Conservation (phyloP, 2,888 invertebrate species). For the Pegoplata infirma region DNA sequence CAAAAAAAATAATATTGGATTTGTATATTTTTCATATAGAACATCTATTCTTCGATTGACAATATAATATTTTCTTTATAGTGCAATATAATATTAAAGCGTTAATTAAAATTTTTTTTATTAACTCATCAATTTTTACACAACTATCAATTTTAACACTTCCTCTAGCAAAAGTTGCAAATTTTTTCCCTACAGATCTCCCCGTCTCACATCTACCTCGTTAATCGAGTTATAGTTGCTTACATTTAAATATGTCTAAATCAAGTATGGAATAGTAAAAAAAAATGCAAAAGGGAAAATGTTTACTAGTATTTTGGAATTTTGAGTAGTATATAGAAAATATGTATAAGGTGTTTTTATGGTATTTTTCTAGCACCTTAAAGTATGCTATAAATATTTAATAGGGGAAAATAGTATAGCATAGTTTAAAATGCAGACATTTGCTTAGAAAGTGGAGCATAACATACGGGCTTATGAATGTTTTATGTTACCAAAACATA, state of each 20-base stretch:
- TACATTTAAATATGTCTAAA: conserved; percentile 40
- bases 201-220: no score
- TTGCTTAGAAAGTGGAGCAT: not conserved
- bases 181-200: no score
- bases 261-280: conserved; percentile 7
- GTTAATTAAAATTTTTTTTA: no score
- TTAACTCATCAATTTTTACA: no score
- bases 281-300: not conserved
- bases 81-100: no score
- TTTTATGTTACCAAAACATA: no score
- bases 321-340: not conserved
- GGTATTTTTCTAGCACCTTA: conserved; percentile 26
- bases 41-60: no score
- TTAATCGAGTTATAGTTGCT: no score
- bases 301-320: not conserved
- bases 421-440: conserved; percentile 9
- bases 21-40: not conserved
- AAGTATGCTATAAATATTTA: conserved; percentile 46
- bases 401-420: conserved; percentile 20
- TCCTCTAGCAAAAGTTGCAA: no score
- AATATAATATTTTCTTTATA: no score
- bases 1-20: conserved; percentile 44
- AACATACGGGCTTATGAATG: not conserved
- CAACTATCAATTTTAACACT: no score
- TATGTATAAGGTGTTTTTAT: conserved; percentile 33